Base-by-base conservation (phyloP, 1,140 invertebrate species). In the Hyposmocoma kahamanoa region DNA sequence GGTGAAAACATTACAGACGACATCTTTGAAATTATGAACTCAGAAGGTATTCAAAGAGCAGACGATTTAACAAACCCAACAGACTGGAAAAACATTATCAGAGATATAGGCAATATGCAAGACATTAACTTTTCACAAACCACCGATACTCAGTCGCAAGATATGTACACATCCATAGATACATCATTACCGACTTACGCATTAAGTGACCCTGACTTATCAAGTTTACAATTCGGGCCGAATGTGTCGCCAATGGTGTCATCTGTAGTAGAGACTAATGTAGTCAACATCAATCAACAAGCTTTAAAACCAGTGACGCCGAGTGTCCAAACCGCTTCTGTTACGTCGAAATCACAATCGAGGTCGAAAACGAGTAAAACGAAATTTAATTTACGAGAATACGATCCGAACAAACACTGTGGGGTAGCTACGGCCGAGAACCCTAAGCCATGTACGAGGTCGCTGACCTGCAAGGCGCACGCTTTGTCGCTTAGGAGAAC, bases 401-500 rank as follows among this genome's bases (percentile, higher is more conserved):
- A 94, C 79, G 92, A 95, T 74, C 90, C 94, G 3, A 91, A 95
- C 61, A 90, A 92, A 43, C 94, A 96, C 65, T 96, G 94, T 77
- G 94, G 94, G 1, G 94, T 95, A 1, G 86, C 88, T 59, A 90
- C 90, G 45, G 87, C 89, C 2, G 92, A 93, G 56, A 90, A 88
- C 42, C 87, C 88, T 1, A 93, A 92, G 62, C 92, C 91, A 0
- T 96, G 94, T 72, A 95, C 93, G 18, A 84, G 94, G 20, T 95
- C 93, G 9, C 87, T 95, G 10, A 95, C 94, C 0, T 96, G 94
- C 75, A 95, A 95, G 85, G 92, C 93, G 11, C 94, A 96, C 85
- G 91, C 93, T 4, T 87, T 96, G 42, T 92, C 92, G 19, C 62
- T 94, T 42, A 82, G 94, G 32, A 77, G 94, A 48, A 91, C 90